Evolutionary conservation across 2,888 invertebrate species (phyloP).

Genomic region (Spilarctia lutea): DNA sequence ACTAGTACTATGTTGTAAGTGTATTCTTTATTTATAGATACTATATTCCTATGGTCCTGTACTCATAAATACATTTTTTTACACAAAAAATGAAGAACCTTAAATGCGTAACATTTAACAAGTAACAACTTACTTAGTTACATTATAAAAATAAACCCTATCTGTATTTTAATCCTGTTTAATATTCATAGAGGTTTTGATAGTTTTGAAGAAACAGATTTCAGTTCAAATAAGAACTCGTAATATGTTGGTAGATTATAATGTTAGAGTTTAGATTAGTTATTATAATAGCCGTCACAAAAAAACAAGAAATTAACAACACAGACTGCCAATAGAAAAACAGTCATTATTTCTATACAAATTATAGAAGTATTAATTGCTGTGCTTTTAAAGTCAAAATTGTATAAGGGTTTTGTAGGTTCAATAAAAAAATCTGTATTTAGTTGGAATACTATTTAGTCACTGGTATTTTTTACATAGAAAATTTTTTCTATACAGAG

Average conservation of each 20-base stretch:
- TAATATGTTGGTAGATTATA: too few species aligned
- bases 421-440: too few species aligned
- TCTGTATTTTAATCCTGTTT: not conserved
- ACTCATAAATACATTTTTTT: not conserved
- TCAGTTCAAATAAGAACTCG: too few species aligned
- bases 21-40: too few species aligned
- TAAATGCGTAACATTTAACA: too few species aligned
- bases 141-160: not conserved
- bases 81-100: not conserved
- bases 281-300: not conserved
- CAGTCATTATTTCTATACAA: not conserved
- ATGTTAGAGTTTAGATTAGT: too few species aligned
- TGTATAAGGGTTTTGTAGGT: not conserved
- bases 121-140: too few species aligned
- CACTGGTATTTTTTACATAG: conserved; percentile 3
- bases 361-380: not conserved
- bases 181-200: not conserved
- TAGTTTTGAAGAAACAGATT: not conserved
- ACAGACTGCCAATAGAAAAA: not conserved
- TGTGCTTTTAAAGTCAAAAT: not conserved
- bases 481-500: conserved; percentile 10
- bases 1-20: too few species aligned
- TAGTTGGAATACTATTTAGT: not conserved
- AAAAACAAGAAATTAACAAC: not conserved
- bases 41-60: not conserved